Percentiles rank a stretch among this genome's conserved stretches.
phyloP scores from a whole-genome alignment of 53 echinoderm and acorn worm genomes.

The Zoroaster sp. region DNA sequence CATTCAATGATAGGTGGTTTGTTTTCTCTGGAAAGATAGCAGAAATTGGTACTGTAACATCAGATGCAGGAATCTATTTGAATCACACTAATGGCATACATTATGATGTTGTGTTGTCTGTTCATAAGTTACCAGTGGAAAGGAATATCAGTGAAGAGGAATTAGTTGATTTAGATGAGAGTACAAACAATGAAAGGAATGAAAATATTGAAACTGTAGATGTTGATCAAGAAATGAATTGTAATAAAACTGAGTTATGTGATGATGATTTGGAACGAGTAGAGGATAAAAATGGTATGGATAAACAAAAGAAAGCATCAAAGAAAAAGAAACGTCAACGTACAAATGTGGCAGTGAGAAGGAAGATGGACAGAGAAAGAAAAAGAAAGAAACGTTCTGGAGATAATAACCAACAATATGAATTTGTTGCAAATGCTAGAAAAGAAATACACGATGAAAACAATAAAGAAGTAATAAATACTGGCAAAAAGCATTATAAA shows the following conservation, averaged over 20 bases:
- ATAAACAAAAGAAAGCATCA: background rate
- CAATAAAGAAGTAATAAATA: background rate
- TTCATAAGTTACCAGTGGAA: background rate
- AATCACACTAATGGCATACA: background rate
- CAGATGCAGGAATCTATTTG: background rate
- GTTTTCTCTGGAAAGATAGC: background rate
- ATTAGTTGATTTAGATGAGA: background rate
- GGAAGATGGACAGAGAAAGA: background rate
- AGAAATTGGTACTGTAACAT: background rate
- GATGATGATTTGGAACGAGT: background rate
- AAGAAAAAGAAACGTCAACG: background rate
- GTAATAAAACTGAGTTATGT: background rate
- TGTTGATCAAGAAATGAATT: background rate
- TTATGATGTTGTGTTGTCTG: slow-evolving; percentile 15
- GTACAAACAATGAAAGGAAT: background rate
- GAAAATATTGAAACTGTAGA: background rate
- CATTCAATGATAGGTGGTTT: background rate
- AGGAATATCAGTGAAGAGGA: no score
- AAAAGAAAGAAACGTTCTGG: background rate
- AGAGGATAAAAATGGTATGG: background rate
- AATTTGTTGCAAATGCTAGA: background rate
- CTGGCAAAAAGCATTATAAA: background rate
- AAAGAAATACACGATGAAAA: background rate
- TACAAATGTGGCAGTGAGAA: background rate
- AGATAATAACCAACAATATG: background rate